Evolutionary conservation across 1,140 invertebrate species (phyloP).

Genomic region (Aphelenchoides besseyi): DNA sequence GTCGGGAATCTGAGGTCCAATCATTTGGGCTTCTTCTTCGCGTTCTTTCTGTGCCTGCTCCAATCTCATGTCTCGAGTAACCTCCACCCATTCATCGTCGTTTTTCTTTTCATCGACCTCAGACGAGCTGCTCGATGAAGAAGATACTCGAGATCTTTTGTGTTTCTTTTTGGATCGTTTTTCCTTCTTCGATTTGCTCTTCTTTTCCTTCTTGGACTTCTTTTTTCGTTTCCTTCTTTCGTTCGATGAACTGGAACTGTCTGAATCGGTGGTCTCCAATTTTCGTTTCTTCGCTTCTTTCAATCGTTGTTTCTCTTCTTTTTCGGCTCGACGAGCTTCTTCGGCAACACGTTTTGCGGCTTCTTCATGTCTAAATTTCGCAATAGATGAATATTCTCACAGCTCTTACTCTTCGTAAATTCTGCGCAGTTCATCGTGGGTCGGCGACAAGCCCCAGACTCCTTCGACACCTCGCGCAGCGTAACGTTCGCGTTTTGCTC

Average conservation of each 20-base stretch:
- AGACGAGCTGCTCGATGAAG: slow-evolving; percentile 12
- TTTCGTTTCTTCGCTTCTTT: slow-evolving; percentile 25
- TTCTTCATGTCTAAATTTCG: slow-evolving; percentile 37
- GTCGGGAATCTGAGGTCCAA: slow-evolving; percentile 58
- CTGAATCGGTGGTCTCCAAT: slow-evolving; percentile 21
- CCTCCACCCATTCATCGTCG: slow-evolving; percentile 59
- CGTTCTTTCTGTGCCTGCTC: slow-evolving; percentile 38
- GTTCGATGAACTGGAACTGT: slow-evolving; percentile 11
- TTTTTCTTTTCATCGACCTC: slow-evolving; percentile 28
- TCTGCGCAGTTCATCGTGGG: slow-evolving; percentile 47
- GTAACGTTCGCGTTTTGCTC: slow-evolving; percentile 41
- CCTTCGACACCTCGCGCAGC: slow-evolving; percentile 30
- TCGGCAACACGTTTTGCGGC: slow-evolving; percentile 31
- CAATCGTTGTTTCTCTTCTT: slow-evolving; percentile 28
- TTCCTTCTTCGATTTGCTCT: slow-evolving; percentile 39
- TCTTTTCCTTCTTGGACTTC: slow-evolving; percentile 34
- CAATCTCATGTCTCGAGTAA: slow-evolving; percentile 51
- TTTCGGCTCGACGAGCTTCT: slow-evolving; percentile 35
- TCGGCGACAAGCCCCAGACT: slow-evolving; percentile 55
- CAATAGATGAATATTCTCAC: not conserved
- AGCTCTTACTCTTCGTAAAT: slow-evolving; percentile 48
- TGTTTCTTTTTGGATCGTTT: slow-evolving; percentile 48
- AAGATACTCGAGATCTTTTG: slow-evolving; percentile 43
- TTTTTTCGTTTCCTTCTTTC: slow-evolving; percentile 31
- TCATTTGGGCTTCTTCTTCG: slow-evolving; percentile 52